These are phyloP conservation scores for Aselliscus stoliczkanus DNA, from an alignment of 2,797 vertebrate genomes.

Conservation along the genomic window DNA sequence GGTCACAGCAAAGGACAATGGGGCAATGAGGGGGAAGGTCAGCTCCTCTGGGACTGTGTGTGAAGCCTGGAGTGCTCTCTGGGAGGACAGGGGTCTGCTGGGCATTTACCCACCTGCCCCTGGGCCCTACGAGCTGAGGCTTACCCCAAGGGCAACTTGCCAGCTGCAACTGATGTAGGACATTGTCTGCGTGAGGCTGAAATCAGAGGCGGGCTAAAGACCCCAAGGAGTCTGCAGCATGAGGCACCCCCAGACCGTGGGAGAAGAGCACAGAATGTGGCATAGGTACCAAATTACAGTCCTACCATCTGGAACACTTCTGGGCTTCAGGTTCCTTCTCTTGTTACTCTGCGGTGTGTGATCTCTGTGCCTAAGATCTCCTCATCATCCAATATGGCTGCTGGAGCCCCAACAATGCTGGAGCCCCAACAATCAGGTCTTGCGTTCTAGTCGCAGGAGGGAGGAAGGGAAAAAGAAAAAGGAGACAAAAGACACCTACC, in stretches of 20 bases:
- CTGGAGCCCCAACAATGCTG: not conserved
- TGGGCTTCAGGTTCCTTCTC: not conserved
- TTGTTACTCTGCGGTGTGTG: not conserved
- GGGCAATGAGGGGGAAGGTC: rapidly evolving
- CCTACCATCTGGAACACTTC: not conserved
- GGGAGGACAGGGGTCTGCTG: not conserved
- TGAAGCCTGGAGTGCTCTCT: not conserved
- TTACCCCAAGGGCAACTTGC: not conserved
- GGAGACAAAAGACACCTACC: not conserved
- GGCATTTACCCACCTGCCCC: not conserved
- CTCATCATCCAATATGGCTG: not conserved
- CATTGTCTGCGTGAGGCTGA: not conserved
- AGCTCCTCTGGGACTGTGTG: not conserved
- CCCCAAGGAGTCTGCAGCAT: not conserved
- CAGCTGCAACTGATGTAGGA: not conserved
- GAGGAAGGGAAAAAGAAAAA: not conserved
- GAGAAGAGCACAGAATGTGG: not conserved
- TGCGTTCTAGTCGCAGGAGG: not conserved
- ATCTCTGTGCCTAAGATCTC: not conserved
- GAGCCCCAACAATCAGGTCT: not conserved
- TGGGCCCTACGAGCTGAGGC: not conserved
- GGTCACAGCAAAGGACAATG: not conserved
- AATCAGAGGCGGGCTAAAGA: not conserved
- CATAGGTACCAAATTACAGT: rapidly evolving
- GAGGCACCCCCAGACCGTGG: not conserved